These are phyloP conservation scores for Lasioglossum calceatum DNA, from an alignment of 2,888 invertebrate species.

Conservation along the genomic window DNA sequence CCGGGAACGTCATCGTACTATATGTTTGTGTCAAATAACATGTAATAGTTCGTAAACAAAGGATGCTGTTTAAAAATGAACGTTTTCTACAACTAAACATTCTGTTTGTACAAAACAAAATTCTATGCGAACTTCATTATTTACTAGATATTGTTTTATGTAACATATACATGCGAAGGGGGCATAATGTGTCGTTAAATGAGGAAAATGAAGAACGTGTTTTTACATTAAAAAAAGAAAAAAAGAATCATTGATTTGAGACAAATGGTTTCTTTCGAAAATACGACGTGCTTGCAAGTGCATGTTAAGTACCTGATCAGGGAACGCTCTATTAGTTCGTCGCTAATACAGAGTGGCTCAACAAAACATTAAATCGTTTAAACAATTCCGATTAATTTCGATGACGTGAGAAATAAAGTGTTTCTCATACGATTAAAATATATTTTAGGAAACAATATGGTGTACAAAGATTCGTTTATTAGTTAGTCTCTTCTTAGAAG, in stretches of 20 bases:
- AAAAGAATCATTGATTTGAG: slow-evolving; percentile 19
- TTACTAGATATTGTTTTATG: slow-evolving; percentile 20
- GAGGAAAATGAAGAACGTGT: slow-evolving; percentile 14
- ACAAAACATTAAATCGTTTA: neutral
- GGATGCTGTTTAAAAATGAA: neutral
- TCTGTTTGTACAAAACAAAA: slow-evolving; percentile 18
- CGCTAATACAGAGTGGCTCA: slow-evolving; percentile 31
- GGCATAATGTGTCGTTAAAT: slow-evolving; percentile 4
- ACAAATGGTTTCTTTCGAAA: slow-evolving; percentile 16
- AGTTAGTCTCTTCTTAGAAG: slow-evolving; percentile 21
- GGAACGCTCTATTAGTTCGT: slow-evolving; percentile 53
- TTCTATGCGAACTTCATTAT: slow-evolving; percentile 20
- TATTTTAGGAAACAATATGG: slow-evolving; percentile 1
- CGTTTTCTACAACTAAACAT: slow-evolving; percentile 2
- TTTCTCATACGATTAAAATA: neutral
- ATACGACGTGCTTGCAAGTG: slow-evolving; percentile 38
- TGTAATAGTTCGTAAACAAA: slow-evolving; percentile 20
- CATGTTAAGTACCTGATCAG: slow-evolving; percentile 74
- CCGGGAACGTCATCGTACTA: slow-evolving; percentile 3
- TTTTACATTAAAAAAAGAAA: slow-evolving; percentile 12
- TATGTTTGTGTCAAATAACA: slow-evolving; percentile 17
- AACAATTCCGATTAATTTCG: slow-evolving; percentile 3
- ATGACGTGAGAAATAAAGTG: neutral
- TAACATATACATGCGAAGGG: neutral
- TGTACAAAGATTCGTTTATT: slow-evolving; percentile 12